Evolutionary conservation across 2,888 invertebrate species (phyloP), one percentile per base, ranked within the genome.

Genomic region (Furcula furcula): DNA sequence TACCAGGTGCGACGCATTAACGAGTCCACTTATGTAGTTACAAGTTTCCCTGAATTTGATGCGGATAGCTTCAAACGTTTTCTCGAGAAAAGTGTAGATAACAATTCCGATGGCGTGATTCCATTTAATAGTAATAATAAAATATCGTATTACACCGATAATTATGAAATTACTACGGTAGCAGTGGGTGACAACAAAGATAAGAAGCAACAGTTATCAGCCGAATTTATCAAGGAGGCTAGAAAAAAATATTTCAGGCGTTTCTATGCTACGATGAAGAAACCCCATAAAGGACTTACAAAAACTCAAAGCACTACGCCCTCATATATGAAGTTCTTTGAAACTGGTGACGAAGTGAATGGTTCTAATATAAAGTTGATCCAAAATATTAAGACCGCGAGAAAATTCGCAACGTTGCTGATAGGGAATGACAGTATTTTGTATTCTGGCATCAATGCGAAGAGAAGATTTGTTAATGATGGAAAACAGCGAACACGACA

Each of bases 1-100:
- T 87, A 76, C 43, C 72, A 79, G 66, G 82, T 87, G 6, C 69
- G 61, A 9, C 74, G 76, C 7, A 44, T 87, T 9, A 84, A 85
- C 53, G 71, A 76, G 18, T 65, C 80, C 0, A 61, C 76, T 1
- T 86, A 75, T 37, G 47, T 87, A 29, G 83, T 87, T 2, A 83
- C 76, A 3, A 70, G 59, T 38, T 47, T 74, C 11, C 74, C 79
- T 22, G 77, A 79, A 30, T 44, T 56, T 11, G 70, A 76, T 16
- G 57, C 61, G 34, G 58, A 55, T 14, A 52, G 49, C 30, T 36
- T 41, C 14, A 41, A 44, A 28, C 31, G 26, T 4, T 36, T 13
- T 19, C 9, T 37, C 33, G 25, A 20, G 23, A 19, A 20, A 30
- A 19, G 28, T 40, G 29, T 31, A 12, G 7, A 29, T 22, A 13